These are phyloP conservation scores for Melanaphis sacchari DNA, from an alignment of 1,140 invertebrate species.

Conservation along the genomic window DNA sequence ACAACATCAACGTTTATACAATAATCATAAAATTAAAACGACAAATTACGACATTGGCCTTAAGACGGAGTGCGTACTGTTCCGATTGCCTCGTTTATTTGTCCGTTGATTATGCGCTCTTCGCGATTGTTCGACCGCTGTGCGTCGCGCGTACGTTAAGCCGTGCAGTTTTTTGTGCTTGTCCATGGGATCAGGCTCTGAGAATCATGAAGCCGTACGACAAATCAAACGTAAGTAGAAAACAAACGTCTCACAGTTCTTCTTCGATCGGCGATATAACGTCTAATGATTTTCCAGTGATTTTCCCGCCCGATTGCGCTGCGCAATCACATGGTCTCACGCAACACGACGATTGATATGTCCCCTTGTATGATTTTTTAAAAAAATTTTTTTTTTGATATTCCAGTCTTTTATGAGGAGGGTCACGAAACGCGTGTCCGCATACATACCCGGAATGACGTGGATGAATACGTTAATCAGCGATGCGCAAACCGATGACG, in stretches of 20 bases:
- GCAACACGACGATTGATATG: not conserved
- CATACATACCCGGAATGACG: slow-evolving; percentile 59
- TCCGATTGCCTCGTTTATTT: not conserved
- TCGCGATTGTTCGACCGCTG: not conserved
- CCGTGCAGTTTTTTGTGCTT: not conserved
- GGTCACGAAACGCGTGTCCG: slow-evolving; percentile 59
- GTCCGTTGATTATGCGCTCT: not conserved
- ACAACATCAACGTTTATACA: not conserved
- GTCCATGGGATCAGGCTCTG: not conserved
- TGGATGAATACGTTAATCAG: slow-evolving; percentile 59
- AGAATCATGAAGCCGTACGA: slow-evolving; percentile 59
- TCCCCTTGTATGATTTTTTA: not conserved
- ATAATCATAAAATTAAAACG: not conserved
- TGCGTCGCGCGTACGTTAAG: not conserved
- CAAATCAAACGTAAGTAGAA: slow-evolving; percentile 59
- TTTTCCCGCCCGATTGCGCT: slow-evolving; percentile 39
- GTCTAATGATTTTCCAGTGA: not conserved
- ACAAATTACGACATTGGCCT: not conserved
- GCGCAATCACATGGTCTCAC: slow-evolving; percentile 16
- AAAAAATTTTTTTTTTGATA: not conserved
- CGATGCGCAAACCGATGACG: not conserved
- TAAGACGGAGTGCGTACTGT: not conserved
- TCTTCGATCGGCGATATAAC: not conserved
- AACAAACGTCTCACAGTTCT: not conserved
- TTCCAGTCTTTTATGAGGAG: slow-evolving; percentile 57